Percentiles rank a stretch among this genome's conserved stretches.
Conservation (phyloP, 2,797 vertebrate species). For the Sitta carolinensis region DNA sequence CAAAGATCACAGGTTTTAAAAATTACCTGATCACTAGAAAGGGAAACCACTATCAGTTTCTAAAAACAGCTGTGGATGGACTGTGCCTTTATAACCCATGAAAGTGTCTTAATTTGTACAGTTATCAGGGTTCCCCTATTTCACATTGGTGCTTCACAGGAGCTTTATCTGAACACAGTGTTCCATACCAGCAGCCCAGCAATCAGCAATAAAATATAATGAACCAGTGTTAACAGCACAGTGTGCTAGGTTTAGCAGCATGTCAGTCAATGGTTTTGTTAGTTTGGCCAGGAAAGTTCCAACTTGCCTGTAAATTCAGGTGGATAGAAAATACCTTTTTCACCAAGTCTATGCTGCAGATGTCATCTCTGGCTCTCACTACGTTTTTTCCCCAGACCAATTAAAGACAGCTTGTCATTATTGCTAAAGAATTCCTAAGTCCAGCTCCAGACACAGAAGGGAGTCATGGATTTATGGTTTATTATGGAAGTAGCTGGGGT, state of each 20-base stretch:
- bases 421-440: not conserved
- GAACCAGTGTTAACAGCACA: not conserved
- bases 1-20: not conserved
- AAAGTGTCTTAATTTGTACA: constrained; percentile 19
- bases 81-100: constrained; percentile 30
- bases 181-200: not conserved
- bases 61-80: not conserved
- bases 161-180: constrained; percentile 51
- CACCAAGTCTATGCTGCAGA: not conserved
- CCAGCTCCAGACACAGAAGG: not conserved
- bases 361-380: not conserved
- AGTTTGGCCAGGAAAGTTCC: not conserved
- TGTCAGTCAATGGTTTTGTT: constrained; percentile 1
- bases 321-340: not conserved
- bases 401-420: not conserved
- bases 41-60: not conserved
- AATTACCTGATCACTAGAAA: not conserved
- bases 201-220: constrained; percentile 46
- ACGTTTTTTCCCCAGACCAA: not conserved
- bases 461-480: not conserved
- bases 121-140: constrained; percentile 15
- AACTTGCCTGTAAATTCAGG: not conserved
- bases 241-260: not conserved
- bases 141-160: not conserved
- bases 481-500: not conserved